Evolutionary conservation across 30 jellyfish, hydroid and myxozoan species (phyloP).

Genomic region (Hydractinia echinata): DNA sequence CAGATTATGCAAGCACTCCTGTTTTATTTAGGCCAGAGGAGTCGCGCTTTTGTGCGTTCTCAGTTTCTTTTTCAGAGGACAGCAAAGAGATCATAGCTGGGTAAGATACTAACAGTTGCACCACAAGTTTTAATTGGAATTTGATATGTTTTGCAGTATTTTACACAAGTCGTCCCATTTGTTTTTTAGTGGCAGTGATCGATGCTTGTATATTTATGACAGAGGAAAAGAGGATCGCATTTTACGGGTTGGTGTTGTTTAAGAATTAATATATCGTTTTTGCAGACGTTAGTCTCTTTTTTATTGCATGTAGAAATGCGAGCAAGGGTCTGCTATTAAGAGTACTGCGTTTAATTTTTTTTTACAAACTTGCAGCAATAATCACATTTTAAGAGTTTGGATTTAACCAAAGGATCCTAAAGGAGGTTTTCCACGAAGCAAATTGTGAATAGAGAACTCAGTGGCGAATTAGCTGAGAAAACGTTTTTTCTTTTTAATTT

Average conservation of each 20-base stretch:
- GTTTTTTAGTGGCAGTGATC: constrained; percentile 79
- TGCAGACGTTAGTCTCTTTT: neutral
- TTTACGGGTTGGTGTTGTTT: constrained; percentile 12
- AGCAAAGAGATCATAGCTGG: constrained; percentile 93
- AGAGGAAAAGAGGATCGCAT: constrained; percentile 70
- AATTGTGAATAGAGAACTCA: no score
- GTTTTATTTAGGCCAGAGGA: constrained; percentile 59
- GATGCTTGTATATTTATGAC: constrained; percentile 69
- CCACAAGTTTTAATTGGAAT: neutral
- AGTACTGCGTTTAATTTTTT: no score
- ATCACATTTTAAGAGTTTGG: no score
- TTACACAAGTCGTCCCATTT: no score
- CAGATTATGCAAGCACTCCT: neutral
- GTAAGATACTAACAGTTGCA: constrained; percentile 17
- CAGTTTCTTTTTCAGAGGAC: constrained; percentile 76
- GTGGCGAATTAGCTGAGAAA: no score
- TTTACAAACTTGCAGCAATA: no score
- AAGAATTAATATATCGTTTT: neutral
- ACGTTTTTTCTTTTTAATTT: no score
- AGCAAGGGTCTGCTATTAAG: no score
- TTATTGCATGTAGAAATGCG: neutral
- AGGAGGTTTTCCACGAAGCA: no score
- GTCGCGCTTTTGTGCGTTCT: constrained; percentile 83
- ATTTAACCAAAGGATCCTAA: no score
- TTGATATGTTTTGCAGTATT: no score